Conservation (phyloP, 2,888 invertebrate genomes). For the Scaptomyza caliginosa region DNA sequence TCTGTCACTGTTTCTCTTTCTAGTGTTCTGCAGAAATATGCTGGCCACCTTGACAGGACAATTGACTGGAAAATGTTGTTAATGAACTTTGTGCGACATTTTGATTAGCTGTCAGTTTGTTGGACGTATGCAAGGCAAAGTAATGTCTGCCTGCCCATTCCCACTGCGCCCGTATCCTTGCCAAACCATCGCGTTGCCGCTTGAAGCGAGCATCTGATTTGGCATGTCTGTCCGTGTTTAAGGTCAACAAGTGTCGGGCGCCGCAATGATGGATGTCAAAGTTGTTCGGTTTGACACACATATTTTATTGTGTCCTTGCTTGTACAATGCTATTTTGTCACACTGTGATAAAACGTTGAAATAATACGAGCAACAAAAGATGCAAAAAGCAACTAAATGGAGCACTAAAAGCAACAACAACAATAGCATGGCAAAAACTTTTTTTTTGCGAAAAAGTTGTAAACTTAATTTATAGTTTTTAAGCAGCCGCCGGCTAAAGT, state of each 20-base stretch:
- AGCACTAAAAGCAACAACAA: slow-evolving; percentile 9
- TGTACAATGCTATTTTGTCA: slow-evolving; percentile 72
- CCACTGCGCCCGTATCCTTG: too few relatives aligned
- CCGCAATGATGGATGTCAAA: slow-evolving; percentile 74
- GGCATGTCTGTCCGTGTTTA: slow-evolving; percentile 26
- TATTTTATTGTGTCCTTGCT: slow-evolving; percentile 47
- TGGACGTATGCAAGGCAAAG: slow-evolving; percentile 25
- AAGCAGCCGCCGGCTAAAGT: slow-evolving; percentile 69
- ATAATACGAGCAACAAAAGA: slow-evolving; percentile 30
- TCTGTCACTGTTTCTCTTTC: neutral
- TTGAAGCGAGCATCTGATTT: neutral
- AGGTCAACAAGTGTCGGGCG: slow-evolving; percentile 72
- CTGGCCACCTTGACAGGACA: slow-evolving; percentile 65
- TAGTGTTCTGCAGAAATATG: slow-evolving; percentile 44
- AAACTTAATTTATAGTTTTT: slow-evolving; percentile 77
- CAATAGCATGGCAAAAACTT: neutral
- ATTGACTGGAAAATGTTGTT: slow-evolving; percentile 78
- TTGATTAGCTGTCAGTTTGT: slow-evolving; percentile 70
- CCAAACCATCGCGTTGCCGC: too few relatives aligned
- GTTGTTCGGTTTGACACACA: slow-evolving; percentile 65
- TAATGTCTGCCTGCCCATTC: neutral
- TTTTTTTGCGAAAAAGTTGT: slow-evolving; percentile 71
- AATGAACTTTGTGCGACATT: slow-evolving; percentile 77
- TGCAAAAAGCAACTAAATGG: slow-evolving; percentile 20
- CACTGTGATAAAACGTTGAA: slow-evolving; percentile 72